A percentile compares a stretch with the other conserved stretches of the same genome.
Conservation (phyloP, 1,140 invertebrate genomes). For the Rhizoglyphus robini region DNA sequence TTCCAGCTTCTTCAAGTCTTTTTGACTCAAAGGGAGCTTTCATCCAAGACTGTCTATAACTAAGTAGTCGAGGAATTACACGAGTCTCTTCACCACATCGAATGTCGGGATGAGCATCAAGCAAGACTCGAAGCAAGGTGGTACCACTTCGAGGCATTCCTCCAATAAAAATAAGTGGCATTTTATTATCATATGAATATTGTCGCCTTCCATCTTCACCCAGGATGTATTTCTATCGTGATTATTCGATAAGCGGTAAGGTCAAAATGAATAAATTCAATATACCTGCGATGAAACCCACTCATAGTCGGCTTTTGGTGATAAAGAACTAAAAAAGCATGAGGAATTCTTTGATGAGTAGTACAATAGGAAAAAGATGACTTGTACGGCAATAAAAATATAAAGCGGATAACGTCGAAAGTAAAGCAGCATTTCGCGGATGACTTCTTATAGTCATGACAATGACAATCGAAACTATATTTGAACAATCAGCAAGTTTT, state of each 20-base stretch:
- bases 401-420: slow-evolving; percentile 5
- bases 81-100: slow-evolving; percentile 95
- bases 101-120: slow-evolving; percentile 95
- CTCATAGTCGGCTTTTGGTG: not conserved
- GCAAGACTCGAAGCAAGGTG: slow-evolving; percentile 90
- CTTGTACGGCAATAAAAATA: not conserved
- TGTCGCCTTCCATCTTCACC: slow-evolving; percentile 19
- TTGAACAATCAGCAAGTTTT: too few relatives aligned
- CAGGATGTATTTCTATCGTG: slow-evolving; percentile 11
- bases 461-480: not conserved
- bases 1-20: slow-evolving; percentile 79
- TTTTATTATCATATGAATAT: slow-evolving; percentile 53
- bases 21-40: slow-evolving; percentile 78
- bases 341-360: not conserved
- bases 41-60: slow-evolving; percentile 80
- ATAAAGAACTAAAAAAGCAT: not conserved
- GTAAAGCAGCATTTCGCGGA: not conserved
- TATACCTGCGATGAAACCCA: not conserved
- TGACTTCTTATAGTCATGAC: not conserved
- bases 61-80: slow-evolving; percentile 83
- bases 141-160: slow-evolving; percentile 92
- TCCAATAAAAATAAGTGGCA: slow-evolving; percentile 92
- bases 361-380: slow-evolving; percentile 11
- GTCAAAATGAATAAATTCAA: not conserved
- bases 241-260: not conserved